Percentiles rank a stretch among this genome's conserved stretches.
These are phyloP conservation scores for Drosophila borborema DNA, from an alignment of 2,888 invertebrate genomes.

Conservation along the genomic window DNA sequence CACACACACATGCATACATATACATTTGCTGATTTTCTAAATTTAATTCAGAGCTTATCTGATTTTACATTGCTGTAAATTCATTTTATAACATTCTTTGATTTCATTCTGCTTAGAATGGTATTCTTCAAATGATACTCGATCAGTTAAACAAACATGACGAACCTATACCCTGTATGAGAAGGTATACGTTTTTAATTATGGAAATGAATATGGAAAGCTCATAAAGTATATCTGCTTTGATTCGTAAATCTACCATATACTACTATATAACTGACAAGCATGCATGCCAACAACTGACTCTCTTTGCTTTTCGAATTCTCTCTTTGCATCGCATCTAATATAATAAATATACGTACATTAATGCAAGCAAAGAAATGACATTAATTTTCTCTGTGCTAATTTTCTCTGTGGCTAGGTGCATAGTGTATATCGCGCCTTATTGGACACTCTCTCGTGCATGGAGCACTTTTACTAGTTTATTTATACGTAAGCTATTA, in stretches of 20 bases:
- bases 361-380: neutral
- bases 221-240: no score
- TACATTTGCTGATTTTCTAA: constrained; percentile 4
- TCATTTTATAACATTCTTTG: neutral
- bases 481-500: constrained; percentile 41
- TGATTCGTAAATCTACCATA: no score
- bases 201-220: no score
- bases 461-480: constrained; percentile 3
- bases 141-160: neutral
- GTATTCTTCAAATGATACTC: neutral
- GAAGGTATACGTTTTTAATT: no score
- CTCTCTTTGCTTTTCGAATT: no score
- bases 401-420: neutral
- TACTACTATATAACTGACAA: no score
- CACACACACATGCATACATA: constrained; percentile 9
- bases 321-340: neutral
- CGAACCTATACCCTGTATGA: no score
- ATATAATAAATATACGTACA: neutral
- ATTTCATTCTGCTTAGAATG: neutral
- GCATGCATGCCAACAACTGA: no score
- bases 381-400: neutral
- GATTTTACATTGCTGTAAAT: neutral
- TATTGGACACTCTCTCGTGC: constrained; percentile 4
- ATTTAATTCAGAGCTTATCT: neutral
- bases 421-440: neutral